Conservation (phyloP, 2,797 vertebrate species). For the Taeniopygia guttata region DNA sequence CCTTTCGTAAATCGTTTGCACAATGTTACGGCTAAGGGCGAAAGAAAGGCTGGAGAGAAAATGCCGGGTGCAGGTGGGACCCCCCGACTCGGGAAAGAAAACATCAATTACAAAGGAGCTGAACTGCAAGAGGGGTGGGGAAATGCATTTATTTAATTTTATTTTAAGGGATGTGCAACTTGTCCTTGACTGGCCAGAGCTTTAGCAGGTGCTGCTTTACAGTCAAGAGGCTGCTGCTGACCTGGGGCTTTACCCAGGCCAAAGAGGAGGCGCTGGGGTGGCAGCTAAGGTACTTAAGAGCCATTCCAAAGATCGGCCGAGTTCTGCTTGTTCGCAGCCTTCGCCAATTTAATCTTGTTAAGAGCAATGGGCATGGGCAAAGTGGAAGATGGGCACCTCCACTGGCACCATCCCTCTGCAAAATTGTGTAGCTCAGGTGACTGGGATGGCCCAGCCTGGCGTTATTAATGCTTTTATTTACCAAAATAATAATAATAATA, state of each 20-base stretch:
- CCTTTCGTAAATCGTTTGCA: not conserved
- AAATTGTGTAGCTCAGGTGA: not conserved
- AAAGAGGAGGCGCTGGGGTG: not conserved
- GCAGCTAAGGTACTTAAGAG: constrained; percentile 32
- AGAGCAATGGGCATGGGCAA: not conserved
- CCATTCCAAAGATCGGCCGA: not conserved
- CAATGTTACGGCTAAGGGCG: not conserved
- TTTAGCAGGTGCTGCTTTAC: constrained; percentile 59
- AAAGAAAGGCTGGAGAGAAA: constrained; percentile 46
- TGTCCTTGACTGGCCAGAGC: constrained; percentile 20
- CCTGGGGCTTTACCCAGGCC: not conserved
- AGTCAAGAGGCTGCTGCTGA: constrained; percentile 37
- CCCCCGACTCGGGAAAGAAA: constrained; percentile 11
- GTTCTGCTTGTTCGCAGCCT: not conserved
- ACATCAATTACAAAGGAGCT: constrained; percentile 25
- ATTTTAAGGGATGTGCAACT: not conserved
- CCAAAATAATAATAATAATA: not conserved
- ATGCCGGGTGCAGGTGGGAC: constrained; percentile 12
- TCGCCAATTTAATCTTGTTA: not conserved
- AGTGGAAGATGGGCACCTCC: not conserved
- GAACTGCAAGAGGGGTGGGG: not conserved
- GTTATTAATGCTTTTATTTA: constrained; percentile 36
- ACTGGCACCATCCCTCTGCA: constrained; percentile 22
- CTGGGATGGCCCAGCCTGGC: constrained; percentile 18
- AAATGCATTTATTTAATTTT: not conserved